Evolutionary conservation across 2,888 invertebrate species (phyloP), one percentile per base, ranked within the genome.

Genomic region (Idaea aversata): DNA sequence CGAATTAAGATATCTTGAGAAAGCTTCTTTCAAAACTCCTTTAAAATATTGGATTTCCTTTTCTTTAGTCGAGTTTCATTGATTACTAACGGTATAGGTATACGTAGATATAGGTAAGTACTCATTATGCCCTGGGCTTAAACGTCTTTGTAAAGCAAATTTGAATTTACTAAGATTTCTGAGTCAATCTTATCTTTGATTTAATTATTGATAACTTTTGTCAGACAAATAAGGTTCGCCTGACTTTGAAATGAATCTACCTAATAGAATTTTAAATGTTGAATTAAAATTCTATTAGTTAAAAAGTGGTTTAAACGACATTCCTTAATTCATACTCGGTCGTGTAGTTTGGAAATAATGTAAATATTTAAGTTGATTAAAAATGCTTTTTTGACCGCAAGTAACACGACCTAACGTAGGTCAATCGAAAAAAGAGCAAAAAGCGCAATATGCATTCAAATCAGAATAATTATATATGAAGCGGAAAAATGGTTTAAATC

Each of bases 1-100:
- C 64, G 68, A 67, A 71, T 58, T 58, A 58, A 58, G 58, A 58
- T 16, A 58, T 58, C 58, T 58, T 15, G n/a, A 58, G 58, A 16
- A 58, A 58, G 15, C 58, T 16, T 58, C 16, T 58, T 58, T 58
- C 6, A 16, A n/a, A 58, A 58, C 58, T 15, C 58, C 15, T 58
- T 58, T 58, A 13, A 47, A 47, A 47, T 47, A 47, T 47, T 47
- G 47, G 13, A 47, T 47, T 47, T 47, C 47, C 47, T 7, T 47
- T 47, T 47, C 47, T 47, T 47, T 47, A 47, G 47, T 47, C 47
- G 47, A 47, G 47, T 47, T 47, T 47, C 47, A 47, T 47, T 47
- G 47, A 47, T 47, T 47, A 47, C 47, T 47, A 7, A 10, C 4
- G 7, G 6, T 47, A 47, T 13, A 13, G 13, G 7, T 4, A 7